A percentile compares a stretch with the other conserved stretches of the same genome.
Conservation (phyloP, 2,888 invertebrate genomes). For the Hecatera dysodea region DNA sequence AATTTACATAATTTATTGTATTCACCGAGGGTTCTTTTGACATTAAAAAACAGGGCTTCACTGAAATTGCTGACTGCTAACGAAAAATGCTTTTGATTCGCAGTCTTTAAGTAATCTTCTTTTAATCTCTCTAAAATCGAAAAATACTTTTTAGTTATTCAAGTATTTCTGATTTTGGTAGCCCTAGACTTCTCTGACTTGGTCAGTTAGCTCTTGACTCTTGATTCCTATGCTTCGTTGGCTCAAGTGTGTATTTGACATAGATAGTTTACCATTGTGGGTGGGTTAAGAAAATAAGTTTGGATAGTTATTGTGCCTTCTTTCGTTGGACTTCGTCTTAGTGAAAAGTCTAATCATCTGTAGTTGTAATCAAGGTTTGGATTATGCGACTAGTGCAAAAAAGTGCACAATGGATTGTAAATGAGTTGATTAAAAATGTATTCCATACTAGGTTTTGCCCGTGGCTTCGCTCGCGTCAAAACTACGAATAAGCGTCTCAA, state of each 20-base stretch:
- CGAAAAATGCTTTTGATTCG: no score
- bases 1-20: no score
- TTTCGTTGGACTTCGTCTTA: neutral
- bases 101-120: no score
- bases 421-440: neutral
- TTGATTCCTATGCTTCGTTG: conserved; percentile 4
- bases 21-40: no score
- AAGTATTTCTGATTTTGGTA: no score
- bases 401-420: neutral
- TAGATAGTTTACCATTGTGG: conserved; percentile 17
- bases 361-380: neutral
- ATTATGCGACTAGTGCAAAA: neutral
- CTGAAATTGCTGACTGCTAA: no score
- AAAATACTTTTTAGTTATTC: no score
- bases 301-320: neutral
- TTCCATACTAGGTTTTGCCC: no score
- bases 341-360: neutral
- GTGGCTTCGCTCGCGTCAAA: no score
- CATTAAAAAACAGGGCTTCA: no score
- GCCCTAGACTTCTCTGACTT: conserved; percentile 25
- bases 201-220: conserved; percentile 39
- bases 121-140: no score
- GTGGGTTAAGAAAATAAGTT: conserved; percentile 34
- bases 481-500: no score
- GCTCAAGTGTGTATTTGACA: conserved; percentile 37